Evolutionary conservation across 2,888 invertebrate species (phyloP).

Genomic region (Trachelus stipa): DNA sequence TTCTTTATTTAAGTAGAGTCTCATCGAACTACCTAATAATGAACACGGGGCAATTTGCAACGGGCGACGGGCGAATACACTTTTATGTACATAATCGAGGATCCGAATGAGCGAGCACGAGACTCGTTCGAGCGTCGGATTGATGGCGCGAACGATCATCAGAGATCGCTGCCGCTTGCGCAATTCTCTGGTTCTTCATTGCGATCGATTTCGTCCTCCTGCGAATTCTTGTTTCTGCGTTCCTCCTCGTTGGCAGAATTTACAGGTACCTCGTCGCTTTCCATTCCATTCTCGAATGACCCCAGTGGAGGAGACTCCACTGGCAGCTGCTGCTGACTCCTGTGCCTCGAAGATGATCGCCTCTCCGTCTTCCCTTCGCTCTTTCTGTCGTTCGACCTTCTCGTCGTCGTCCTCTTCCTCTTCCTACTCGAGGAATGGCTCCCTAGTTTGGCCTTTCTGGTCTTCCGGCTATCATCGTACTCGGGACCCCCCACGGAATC

Average conservation of each 20-base stretch:
- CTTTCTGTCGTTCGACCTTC: conserved; percentile 17
- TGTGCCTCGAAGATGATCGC: conserved; percentile 29
- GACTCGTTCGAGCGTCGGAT: too few species aligned
- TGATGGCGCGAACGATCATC: background rate
- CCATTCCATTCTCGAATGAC: conserved; percentile 15
- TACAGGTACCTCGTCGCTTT: conserved; percentile 9
- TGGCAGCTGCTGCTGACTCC: conserved; percentile 26
- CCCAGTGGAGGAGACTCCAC: conserved; percentile 20
- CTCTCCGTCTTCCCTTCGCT: conserved; percentile 21
- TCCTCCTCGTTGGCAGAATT: too few species aligned
- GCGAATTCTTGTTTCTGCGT: background rate
- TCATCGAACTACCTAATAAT: too few species aligned
- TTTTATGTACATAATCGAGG: too few species aligned
- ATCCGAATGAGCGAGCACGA: too few species aligned
- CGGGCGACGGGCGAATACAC: too few species aligned
- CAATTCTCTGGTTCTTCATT: conserved; percentile 23
- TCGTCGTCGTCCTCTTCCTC: too few species aligned
- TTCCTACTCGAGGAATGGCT: too few species aligned
- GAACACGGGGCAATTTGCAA: too few species aligned
- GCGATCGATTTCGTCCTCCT: conserved; percentile 25
- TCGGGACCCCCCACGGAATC: background rate
- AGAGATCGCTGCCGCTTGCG: conserved; percentile 29
- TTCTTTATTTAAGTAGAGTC: too few species aligned
- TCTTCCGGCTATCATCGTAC: background rate
- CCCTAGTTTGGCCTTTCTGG: background rate